Evolutionary conservation across 2,888 invertebrate species (phyloP), one percentile per base, ranked within the genome.

Genomic region (Megamerina dolium): DNA sequence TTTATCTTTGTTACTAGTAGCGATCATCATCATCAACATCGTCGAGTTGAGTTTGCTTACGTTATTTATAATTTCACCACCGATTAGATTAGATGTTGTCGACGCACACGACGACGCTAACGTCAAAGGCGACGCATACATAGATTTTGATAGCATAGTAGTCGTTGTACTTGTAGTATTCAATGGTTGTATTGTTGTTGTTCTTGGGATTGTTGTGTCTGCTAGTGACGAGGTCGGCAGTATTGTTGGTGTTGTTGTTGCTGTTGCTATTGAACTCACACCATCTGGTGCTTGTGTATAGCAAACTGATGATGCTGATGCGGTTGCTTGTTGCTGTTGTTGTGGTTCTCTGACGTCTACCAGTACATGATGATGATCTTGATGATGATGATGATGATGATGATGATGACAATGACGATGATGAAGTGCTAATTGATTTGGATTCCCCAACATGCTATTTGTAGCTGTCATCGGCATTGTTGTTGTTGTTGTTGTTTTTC

Each of bases 51-150:
- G 26, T 47, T 43, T 48, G 50, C 50, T 51, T 48, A 47, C 52
- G 51, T 53, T 48, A 45, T 53, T 51, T 52, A 49, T 51, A 48
- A 48, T 48, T 52, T 48, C 29, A 18, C 31, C 52, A 48, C 34
- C 52, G 50, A 53, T 51, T 48, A 51, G 50, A 49, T 51, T 51
- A 55, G 47, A 39, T 19, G 13, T 37, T 41, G 37, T 26, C 18
- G 34, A 23, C 17, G 29, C 9, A 18, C 29, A 10, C 19, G 37
- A 33, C 39, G 48, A 40, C 44, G 43, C 46, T n/a, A n/a, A n/a
- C n/a, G n/a, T n/a, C n/a, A n/a, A n/a, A n/a, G n/a, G n/a, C n/a
- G n/a, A n/a, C 48, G 40, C 41, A 49, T 33, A 43, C 46, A 13
- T 42, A 23, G 45, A 44, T 42, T 49, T 50, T 37, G 47, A 47